These are phyloP conservation scores for Muscidifurax raptorellus DNA, from an alignment of 1,140 invertebrate genomes.

Conservation along the genomic window DNA sequence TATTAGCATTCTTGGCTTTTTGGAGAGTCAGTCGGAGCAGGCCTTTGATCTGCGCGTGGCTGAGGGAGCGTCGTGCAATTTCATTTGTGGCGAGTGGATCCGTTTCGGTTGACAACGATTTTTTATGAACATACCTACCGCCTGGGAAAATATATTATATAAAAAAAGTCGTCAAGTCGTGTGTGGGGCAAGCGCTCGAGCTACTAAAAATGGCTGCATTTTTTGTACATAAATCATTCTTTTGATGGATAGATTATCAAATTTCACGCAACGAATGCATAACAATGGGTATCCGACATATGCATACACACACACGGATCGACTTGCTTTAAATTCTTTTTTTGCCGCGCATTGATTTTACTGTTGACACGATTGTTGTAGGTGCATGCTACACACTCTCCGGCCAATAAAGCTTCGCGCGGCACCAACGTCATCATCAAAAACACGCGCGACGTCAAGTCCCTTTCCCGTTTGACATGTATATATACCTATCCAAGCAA, in stretches of 20 bases:
- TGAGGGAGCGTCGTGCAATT: background rate
- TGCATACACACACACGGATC: background rate
- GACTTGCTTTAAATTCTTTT: constrained; percentile 51
- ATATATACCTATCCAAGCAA: background rate
- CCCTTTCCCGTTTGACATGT: background rate
- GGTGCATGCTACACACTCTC: constrained; percentile 33
- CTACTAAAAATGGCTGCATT: too few relatives aligned
- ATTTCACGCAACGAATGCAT: background rate
- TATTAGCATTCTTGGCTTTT: background rate
- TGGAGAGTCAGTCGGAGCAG: background rate
- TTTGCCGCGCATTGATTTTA: constrained; percentile 63
- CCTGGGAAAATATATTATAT: background rate
- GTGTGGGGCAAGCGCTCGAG: too few relatives aligned
- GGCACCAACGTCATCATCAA: background rate
- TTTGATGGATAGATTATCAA: too few relatives aligned
- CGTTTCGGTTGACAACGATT: background rate
- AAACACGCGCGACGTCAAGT: constrained; percentile 24
- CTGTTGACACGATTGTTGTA: constrained; percentile 59
- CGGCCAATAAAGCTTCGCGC: constrained; percentile 50
- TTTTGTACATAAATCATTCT: too few relatives aligned
- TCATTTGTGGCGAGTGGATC: background rate
- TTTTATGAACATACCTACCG: background rate
- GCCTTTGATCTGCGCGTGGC: constrained; percentile 1
- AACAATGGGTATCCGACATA: background rate
- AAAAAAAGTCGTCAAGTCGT: background rate